These are phyloP conservation scores for Aptenodytes forsteri DNA, from an alignment of 2,113 vertebrate species.

Conservation along the genomic window DNA sequence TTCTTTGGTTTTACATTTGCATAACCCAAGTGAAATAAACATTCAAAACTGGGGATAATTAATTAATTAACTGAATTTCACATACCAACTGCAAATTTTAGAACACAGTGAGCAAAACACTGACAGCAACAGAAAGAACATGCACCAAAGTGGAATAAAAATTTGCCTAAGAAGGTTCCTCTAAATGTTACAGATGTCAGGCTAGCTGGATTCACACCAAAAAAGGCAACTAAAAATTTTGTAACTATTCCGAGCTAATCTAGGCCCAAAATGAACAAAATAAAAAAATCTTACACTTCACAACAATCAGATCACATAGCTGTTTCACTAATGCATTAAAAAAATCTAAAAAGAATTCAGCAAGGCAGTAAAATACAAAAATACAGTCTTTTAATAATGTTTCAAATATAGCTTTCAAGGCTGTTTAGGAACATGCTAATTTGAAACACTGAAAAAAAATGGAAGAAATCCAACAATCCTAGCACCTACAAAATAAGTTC, in stretches of 20 bases:
- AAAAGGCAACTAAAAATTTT: background rate
- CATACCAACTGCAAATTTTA: background rate
- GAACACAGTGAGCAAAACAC: background rate
- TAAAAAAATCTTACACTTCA: background rate
- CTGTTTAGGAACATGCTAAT: background rate
- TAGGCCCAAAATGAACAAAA: background rate
- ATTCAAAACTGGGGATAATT: background rate
- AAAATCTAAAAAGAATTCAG: background rate
- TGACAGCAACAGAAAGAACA: background rate
- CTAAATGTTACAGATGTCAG: background rate
- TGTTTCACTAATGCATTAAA: background rate
- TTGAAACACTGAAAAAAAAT: background rate
- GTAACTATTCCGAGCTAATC: background rate
- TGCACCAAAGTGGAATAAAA: background rate
- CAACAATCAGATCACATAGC: background rate
- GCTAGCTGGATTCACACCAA: background rate
- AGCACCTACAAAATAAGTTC: background rate
- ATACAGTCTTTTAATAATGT: background rate
- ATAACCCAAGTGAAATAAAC: slow-evolving; percentile 2
- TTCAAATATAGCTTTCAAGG: background rate
- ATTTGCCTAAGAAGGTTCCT: background rate
- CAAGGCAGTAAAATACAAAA: background rate
- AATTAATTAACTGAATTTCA: background rate
- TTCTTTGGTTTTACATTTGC: background rate
- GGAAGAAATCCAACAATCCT: background rate